Percentiles rank a stretch among this genome's conserved stretches.
Conservation (phyloP, 2,888 invertebrate genomes). For the Aproaerema taeniolella region DNA sequence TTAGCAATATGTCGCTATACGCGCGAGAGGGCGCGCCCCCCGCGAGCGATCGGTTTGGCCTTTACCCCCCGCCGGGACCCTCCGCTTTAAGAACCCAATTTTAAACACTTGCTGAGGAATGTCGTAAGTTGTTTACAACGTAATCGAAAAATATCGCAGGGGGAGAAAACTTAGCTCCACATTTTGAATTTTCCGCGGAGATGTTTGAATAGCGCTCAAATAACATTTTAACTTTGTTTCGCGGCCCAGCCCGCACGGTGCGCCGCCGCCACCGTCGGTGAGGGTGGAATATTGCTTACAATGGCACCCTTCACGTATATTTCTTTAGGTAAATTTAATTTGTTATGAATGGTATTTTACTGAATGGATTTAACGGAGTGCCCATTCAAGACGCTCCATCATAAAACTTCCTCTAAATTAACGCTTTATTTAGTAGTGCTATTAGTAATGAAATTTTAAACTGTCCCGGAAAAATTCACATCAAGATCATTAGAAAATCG, state of each 20-base stretch:
- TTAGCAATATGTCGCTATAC: constrained; percentile 67
- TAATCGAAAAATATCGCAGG: constrained; percentile 40
- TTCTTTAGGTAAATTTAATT: constrained; percentile 2
- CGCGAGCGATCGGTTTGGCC: constrained; percentile 49
- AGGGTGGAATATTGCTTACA: constrained; percentile 5
- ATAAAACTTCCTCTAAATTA: too few relatives aligned
- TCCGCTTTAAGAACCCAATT: constrained; percentile 41
- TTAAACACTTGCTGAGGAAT: constrained; percentile 58
- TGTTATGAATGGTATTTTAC: too few relatives aligned
- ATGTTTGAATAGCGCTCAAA: constrained; percentile 46
- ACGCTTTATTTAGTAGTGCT: too few relatives aligned
- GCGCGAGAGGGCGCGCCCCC: constrained; percentile 25
- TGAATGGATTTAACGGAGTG: too few relatives aligned
- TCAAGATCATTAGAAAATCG: too few relatives aligned
- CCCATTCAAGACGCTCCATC: too few relatives aligned
- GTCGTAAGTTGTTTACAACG: constrained; percentile 62
- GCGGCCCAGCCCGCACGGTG: too few relatives aligned
- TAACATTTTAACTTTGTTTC: constrained; percentile 30
- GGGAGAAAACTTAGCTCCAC: constrained; percentile 24
- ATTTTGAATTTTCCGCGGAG: constrained; percentile 38
- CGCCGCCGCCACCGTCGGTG: too few relatives aligned
- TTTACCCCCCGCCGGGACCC: constrained; percentile 30
- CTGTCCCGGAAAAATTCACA: too few relatives aligned
- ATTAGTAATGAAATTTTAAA: too few relatives aligned
- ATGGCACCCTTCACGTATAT: constrained; percentile 2